These are phyloP conservation scores for Papilio gigon DNA, from an alignment of 2,888 invertebrate genomes.

Conservation along the genomic window DNA sequence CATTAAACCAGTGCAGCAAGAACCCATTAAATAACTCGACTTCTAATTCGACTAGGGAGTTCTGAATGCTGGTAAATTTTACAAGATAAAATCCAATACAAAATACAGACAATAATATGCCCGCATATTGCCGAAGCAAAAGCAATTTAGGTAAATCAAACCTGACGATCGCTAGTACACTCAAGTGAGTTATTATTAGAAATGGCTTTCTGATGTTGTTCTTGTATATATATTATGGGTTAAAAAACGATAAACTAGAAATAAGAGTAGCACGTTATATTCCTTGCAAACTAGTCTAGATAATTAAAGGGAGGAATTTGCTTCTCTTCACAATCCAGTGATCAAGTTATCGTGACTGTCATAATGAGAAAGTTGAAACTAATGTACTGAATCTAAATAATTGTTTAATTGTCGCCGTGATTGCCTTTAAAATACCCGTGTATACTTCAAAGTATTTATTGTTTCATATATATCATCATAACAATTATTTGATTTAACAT, in stretches of 20 bases:
- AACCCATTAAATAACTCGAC: slow-evolving; percentile 11
- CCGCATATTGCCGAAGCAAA: slow-evolving; percentile 29
- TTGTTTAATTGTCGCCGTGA: too few species aligned
- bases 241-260: neutral
- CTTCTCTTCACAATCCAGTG: too few species aligned
- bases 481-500: neutral
- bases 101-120: slow-evolving; percentile 26
- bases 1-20: neutral
- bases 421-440: too few species aligned
- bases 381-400: neutral
- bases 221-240: neutral
- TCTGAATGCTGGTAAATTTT: slow-evolving; percentile 19
- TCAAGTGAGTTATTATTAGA: slow-evolving; percentile 22
- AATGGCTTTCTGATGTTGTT: neutral
- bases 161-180: slow-evolving; percentile 32
- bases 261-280: neutral
- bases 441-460: too few species aligned
- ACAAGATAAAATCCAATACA: slow-evolving; percentile 33
- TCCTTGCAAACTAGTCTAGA: neutral
- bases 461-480: too few species aligned
- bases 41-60: slow-evolving; percentile 26
- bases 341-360: too few species aligned
- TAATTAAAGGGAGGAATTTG: too few species aligned
- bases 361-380: too few species aligned
- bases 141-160: slow-evolving; percentile 37